Conservation (phyloP, 2,797 vertebrate genomes). For the Mergus octosetaceus region DNA sequence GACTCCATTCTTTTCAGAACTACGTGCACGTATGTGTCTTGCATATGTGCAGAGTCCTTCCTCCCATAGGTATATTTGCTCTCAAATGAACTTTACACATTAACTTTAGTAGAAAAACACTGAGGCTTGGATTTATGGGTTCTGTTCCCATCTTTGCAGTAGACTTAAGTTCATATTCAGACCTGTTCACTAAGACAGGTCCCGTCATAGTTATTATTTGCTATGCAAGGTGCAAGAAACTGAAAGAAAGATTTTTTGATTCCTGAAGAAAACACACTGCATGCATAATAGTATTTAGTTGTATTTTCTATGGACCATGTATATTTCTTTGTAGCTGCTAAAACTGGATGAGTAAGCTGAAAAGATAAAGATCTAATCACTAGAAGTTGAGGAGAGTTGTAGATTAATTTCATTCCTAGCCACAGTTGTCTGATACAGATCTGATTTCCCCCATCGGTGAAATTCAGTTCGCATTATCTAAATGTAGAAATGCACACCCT, state of each 20-base stretch:
- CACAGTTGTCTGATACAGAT: background rate
- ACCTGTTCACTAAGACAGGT: background rate
- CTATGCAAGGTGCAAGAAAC: background rate
- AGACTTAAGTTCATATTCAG: background rate
- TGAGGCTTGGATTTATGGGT: accelerated
- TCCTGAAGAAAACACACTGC: background rate
- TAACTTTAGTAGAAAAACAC: background rate
- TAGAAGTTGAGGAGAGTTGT: background rate
- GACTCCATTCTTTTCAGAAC: background rate
- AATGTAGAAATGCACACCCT: background rate
- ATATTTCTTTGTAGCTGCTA: background rate
- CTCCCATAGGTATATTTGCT: accelerated
- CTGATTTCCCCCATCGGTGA: background rate
- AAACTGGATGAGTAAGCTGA: background rate
- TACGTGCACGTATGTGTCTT: background rate
- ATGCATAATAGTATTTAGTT: background rate
- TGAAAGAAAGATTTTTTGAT: background rate
- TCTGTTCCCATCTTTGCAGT: background rate
- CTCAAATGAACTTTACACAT: background rate
- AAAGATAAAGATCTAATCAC: background rate
- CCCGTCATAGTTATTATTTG: background rate
- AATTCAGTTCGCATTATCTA: background rate
- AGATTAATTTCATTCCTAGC: background rate
- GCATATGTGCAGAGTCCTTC: background rate
- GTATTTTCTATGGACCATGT: accelerated